Percentiles rank a stretch among this genome's conserved stretches.
Conservation (phyloP, 2,888 invertebrate genomes). For the Cerastoderma edule region DNA sequence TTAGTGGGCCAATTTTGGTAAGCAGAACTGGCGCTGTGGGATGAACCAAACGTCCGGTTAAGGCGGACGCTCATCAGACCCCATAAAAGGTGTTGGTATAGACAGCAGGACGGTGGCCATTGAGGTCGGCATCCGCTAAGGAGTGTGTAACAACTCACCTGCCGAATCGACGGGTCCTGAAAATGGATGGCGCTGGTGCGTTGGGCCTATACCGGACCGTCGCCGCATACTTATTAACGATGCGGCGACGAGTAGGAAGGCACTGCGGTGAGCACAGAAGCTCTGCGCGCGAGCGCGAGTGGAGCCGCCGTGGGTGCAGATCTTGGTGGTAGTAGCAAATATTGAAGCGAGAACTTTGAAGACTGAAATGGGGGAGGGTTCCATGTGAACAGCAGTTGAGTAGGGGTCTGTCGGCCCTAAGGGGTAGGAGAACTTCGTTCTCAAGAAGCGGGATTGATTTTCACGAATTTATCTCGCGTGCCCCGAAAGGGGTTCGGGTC, state of each 20-base stretch:
- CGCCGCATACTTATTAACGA: slow-evolving; percentile 67
- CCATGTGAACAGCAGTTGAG: too few relatives aligned
- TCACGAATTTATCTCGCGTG: too few relatives aligned
- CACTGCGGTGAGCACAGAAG: slow-evolving; percentile 87
- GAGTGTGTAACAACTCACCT: slow-evolving; percentile 88
- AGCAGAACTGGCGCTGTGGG: slow-evolving; percentile 92
- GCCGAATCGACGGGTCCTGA: slow-evolving; percentile 88
- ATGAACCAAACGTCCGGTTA: slow-evolving; percentile 90
- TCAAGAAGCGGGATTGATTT: too few relatives aligned
- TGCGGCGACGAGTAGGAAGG: slow-evolving; percentile 87
- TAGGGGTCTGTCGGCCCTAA: too few relatives aligned
- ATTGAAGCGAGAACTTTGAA: slow-evolving; percentile 87
- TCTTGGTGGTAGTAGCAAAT: slow-evolving; percentile 90
- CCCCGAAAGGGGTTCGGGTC: too few relatives aligned
- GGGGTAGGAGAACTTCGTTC: too few relatives aligned
- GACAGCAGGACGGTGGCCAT: slow-evolving; percentile 91
- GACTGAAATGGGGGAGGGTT: slow-evolving; percentile 84
- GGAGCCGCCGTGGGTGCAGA: slow-evolving; percentile 85
- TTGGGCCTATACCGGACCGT: slow-evolving; percentile 51
- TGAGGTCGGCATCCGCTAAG: slow-evolving; percentile 90
- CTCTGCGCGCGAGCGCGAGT: slow-evolving; percentile 86
- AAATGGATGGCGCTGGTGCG: slow-evolving; percentile 86
- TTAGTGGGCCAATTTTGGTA: slow-evolving; percentile 90
- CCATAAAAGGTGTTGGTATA: slow-evolving; percentile 88
- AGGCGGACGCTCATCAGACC: slow-evolving; percentile 87